Percentiles rank a stretch among this genome's conserved stretches.
phyloP scores from a whole-genome alignment of 1,140 invertebrate genomes.

The Saccostrea cuccullata region DNA sequence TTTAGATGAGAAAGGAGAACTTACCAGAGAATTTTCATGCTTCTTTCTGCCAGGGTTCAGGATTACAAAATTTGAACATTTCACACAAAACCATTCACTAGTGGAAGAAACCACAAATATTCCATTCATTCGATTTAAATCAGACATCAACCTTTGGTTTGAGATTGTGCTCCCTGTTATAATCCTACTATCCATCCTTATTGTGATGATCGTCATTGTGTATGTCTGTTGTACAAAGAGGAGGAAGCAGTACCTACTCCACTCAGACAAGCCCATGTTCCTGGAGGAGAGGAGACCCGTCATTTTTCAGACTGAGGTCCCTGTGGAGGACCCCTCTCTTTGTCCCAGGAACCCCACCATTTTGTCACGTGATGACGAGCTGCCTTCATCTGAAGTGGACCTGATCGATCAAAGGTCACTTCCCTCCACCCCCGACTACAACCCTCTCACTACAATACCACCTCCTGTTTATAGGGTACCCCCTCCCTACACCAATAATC shows the following conservation, averaged over 20 bases:
- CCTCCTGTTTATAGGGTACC: too few species aligned
- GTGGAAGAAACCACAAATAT: not conserved
- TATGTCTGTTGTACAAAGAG: not conserved
- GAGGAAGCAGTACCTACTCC: conserved; percentile 19
- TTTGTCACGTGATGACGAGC: conserved; percentile 22
- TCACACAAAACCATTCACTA: not conserved
- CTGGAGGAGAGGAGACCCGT: too few species aligned
- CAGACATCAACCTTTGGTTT: conserved; percentile 36
- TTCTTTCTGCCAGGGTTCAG: conserved; percentile 13
- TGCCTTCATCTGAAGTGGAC: not conserved
- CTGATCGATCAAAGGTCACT: conserved; percentile 21
- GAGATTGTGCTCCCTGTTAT: conserved; percentile 10
- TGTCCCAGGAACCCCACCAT: conserved; percentile 11
- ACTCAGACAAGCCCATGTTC: conserved; percentile 38
- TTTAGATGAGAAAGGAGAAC: not conserved
- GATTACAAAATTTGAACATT: not conserved
- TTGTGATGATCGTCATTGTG: not conserved
- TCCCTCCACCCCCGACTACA: conserved; percentile 21
- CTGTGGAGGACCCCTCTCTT: conserved; percentile 18
- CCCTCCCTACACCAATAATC: too few species aligned
- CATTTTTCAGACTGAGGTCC: too few species aligned
- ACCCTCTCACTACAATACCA: not conserved
- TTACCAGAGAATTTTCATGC: too few species aligned
- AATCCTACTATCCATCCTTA: conserved; percentile 12
- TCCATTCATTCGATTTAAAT: not conserved